Evolutionary conservation across 2,797 vertebrate species (phyloP).

Genomic region (Melopsittacus undulatus): DNA sequence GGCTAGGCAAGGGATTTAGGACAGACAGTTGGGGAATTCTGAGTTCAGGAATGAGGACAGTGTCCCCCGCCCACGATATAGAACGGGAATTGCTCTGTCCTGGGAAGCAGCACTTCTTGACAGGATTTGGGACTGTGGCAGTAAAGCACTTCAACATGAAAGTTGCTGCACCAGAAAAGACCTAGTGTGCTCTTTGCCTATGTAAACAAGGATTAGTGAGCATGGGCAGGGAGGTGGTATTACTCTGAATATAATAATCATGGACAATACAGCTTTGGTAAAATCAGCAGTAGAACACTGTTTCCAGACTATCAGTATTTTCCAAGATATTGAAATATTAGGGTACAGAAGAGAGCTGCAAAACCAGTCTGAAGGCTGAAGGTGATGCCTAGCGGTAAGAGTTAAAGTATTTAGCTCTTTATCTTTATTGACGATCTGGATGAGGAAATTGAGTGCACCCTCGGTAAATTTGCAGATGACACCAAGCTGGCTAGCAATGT

Average conservation of each 20-base stretch:
- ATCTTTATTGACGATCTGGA: background rate
- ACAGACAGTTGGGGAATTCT: fast-evolving
- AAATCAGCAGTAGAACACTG: fast-evolving
- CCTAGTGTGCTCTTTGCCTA: background rate
- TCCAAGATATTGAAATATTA: background rate
- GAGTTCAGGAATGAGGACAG: fast-evolving
- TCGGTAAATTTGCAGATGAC: background rate
- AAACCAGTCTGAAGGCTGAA: background rate
- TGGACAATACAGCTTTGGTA: background rate
- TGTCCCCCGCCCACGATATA: fast-evolving
- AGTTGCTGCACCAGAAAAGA: background rate
- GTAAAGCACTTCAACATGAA: fast-evolving
- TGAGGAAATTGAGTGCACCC: background rate
- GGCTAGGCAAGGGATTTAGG: fast-evolving
- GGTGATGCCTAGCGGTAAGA: background rate
- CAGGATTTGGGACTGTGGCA: background rate
- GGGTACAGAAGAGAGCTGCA: background rate
- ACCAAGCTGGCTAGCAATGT: background rate
- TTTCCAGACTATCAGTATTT: background rate
- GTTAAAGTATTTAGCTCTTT: background rate
- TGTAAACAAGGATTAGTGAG: background rate
- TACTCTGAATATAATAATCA: background rate
- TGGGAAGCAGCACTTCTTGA: background rate
- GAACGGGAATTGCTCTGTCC: fast-evolving
- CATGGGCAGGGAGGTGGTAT: fast-evolving